Base-by-base conservation (phyloP, 2,113 vertebrate genomes). In the Coptodon rendalli region DNA sequence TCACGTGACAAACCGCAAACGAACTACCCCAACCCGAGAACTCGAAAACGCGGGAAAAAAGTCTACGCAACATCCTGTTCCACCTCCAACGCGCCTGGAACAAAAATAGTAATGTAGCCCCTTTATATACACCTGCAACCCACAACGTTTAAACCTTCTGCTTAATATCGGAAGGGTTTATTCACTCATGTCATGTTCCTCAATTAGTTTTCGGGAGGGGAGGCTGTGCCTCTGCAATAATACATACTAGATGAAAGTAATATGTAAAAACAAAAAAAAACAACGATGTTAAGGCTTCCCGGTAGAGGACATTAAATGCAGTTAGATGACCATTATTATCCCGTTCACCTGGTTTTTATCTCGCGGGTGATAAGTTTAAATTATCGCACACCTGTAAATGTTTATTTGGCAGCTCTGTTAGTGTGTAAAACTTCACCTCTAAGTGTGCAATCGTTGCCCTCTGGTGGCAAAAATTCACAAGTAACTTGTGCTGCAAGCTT, bases 41-140 rank as follows among this genome's bases (percentile, higher is more conserved):
- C 53, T 71, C 1, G 56, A 95, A 95, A 96, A 92, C 95, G 95
- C 95, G 95, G 94, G 95, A 96, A 96, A 95, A 12, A 50, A 9
- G 9, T 22, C 0, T 50, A 93, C 94, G 95, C 68, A 88, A 95
- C 81, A 86, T 96, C 95, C 95, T 73, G 94, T 52, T 78, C n/a
- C 4, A 9, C 6, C 6, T 78, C 6, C 0, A 52, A 31, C 6
- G 16, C 73, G 10, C 6, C 4, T 29, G 17, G 24, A 27, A n/a
- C 9, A 78, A 6, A 4, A 31, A 52, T 52, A 8, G 17, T 31
- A 78, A 78, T 2, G 11, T 12, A 27, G 24, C 9, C 19, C 17
- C 4, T 63, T 19, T 4, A 36, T 7, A 11, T 24, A 27, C 24
- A 27, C 5, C 16, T 50, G 71, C 24, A 29, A 73, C 22, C 31